Evolutionary conservation across 37 sponge, comb jelly and placozoan species (phyloP).

Genomic region (Corticium candelabrum): DNA sequence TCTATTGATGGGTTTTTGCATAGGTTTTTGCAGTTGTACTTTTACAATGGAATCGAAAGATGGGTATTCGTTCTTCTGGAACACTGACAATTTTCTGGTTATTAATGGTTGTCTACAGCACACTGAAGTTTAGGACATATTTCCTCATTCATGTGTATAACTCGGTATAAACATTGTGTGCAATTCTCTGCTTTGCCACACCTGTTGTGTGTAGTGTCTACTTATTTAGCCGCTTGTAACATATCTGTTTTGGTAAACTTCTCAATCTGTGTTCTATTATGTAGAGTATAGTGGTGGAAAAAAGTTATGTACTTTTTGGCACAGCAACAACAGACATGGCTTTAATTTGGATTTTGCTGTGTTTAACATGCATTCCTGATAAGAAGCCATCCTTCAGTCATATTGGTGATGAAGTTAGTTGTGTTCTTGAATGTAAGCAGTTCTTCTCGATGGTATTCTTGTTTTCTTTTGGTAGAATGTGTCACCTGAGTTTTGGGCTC

Average conservation of each 20-base stretch:
- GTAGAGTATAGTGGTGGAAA: too few relatives aligned
- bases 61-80: neutral
- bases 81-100: constrained; percentile 41
- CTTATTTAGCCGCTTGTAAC: too few relatives aligned
- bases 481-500: neutral
- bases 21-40: neutral
- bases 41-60: neutral
- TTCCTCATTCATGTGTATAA: constrained; percentile 5
- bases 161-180: too few relatives aligned
- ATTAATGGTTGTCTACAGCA: constrained; percentile 36
- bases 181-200: too few relatives aligned
- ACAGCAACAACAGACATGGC: neutral
- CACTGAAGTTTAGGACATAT: constrained; percentile 37
- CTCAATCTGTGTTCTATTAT: too few relatives aligned
- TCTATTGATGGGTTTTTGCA: too few relatives aligned
- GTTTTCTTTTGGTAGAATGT: neutral
- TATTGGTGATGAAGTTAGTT: neutral
- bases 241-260: too few relatives aligned
- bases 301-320: too few relatives aligned
- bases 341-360: neutral
- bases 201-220: too few relatives aligned
- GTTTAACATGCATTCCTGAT: neutral
- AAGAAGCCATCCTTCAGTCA: neutral
- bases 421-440: neutral
- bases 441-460: neutral